Percentiles rank a stretch among this genome's conserved stretches.
Conservation (phyloP, 2,888 invertebrate genomes). For the Acleris holmiana region DNA sequence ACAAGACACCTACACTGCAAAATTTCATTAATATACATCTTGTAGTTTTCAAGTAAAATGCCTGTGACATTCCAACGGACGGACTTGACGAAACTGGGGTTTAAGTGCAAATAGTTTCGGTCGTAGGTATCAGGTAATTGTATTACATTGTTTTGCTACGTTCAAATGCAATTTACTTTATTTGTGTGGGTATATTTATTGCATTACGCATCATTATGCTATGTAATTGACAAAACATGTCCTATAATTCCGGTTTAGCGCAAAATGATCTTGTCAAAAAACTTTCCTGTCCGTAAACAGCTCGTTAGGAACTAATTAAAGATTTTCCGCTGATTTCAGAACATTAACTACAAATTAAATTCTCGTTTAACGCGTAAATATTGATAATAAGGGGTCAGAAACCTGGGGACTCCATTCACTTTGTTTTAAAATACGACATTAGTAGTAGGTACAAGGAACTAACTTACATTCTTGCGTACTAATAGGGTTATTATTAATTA, state of each 20-base stretch:
- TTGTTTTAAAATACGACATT: background rate
- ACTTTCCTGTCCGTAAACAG: background rate
- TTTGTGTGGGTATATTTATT: too few relatives aligned
- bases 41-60: too few relatives aligned
- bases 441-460: background rate
- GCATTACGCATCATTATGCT: background rate
- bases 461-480: too few relatives aligned
- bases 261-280: background rate
- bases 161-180: too few relatives aligned
- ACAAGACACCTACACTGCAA: too few relatives aligned
- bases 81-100: too few relatives aligned
- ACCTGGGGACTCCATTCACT: background rate
- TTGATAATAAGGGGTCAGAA: conserved; percentile 11
- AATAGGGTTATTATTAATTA: too few relatives aligned
- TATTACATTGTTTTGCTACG: too few relatives aligned
- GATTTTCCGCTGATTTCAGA: conserved; percentile 11
- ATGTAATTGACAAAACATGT: background rate
- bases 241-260: background rate
- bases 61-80: too few relatives aligned
- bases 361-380: conserved; percentile 22
- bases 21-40: too few relatives aligned
- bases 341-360: conserved; percentile 19
- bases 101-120: too few relatives aligned
- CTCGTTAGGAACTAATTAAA: conserved; percentile 1
- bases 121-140: too few relatives aligned